Percentiles rank a stretch among this genome's conserved stretches.
Conservation (phyloP, 2,888 invertebrate species). For the Folsomia manolachei region DNA sequence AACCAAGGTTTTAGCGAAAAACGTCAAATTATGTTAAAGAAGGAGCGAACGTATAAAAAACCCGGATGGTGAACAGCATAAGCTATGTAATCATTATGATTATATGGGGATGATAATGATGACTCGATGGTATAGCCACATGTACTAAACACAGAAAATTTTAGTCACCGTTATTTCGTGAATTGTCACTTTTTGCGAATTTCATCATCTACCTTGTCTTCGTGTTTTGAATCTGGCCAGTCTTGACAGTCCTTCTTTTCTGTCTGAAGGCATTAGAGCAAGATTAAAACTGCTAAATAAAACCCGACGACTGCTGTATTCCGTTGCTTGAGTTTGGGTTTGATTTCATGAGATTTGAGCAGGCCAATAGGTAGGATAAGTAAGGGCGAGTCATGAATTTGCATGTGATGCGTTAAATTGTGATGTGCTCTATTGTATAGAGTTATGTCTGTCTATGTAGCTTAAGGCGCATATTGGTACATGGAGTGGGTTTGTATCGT, state of each 20-base stretch:
- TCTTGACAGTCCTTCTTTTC: too few species aligned
- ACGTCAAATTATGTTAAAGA: neutral
- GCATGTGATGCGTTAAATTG: neutral
- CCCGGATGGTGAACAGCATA: neutral
- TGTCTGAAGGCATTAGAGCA: too few species aligned
- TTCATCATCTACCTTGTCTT: neutral
- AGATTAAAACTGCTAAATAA: too few species aligned
- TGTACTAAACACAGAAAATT: too few species aligned
- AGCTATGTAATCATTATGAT: too few species aligned
- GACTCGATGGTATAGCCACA: neutral
- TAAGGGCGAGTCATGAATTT: neutral
- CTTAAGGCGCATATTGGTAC: neutral
- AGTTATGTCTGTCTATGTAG: neutral
- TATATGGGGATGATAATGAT: neutral
- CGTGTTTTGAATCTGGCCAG: too few species aligned
- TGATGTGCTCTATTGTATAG: neutral
- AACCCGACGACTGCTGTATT: too few species aligned
- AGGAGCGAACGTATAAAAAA: neutral
- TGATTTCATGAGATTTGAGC: too few species aligned
- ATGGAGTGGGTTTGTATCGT: too few species aligned
- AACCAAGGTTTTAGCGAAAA: neutral
- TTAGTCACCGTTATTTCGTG: neutral
- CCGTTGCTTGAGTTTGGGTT: too few species aligned
- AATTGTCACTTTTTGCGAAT: neutral
- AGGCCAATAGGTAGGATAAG: neutral